Conservation (phyloP, 2,797 vertebrate genomes). For the Phrynocephalus guinanensis region DNA sequence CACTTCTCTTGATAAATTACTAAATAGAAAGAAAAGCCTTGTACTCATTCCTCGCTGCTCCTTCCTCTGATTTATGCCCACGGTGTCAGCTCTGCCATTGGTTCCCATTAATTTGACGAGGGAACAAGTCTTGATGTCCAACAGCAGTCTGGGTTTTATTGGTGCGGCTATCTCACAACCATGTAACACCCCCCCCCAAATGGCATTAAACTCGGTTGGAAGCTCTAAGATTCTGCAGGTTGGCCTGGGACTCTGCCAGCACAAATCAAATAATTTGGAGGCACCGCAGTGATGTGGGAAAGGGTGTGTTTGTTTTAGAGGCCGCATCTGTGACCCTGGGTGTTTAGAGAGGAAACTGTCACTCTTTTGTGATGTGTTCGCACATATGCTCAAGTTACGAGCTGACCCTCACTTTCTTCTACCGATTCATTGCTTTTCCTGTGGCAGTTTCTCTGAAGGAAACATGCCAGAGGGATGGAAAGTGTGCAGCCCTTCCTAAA, state of each 20-base stretch:
- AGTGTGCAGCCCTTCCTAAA: conserved; percentile 14
- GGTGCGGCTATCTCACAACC: conserved; percentile 4
- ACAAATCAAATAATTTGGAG: conserved; percentile 73
- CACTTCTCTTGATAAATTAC: conserved; percentile 91
- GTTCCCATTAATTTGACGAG: conserved; percentile 74
- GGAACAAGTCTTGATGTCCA: conserved; percentile 60
- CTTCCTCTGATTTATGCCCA: conserved; percentile 81
- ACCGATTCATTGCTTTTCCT: conserved; percentile 38
- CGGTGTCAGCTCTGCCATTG: conserved; percentile 60
- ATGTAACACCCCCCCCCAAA: conserved; percentile 31
- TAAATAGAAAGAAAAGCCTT: conserved; percentile 88
- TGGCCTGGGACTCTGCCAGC: conserved; percentile 60
- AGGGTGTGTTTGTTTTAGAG: conserved; percentile 26
- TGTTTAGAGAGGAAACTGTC: conserved; percentile 34
- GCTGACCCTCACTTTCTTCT: conserved; percentile 17
- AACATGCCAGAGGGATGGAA: not conserved
- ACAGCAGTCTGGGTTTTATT: conserved; percentile 51
- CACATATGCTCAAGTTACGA: conserved; percentile 28
- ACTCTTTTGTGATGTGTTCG: conserved; percentile 35
- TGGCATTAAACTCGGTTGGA: conserved; percentile 57
- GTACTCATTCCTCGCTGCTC: conserved; percentile 82
- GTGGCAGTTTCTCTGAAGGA: conserved; percentile 5
- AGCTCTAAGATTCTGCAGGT: conserved; percentile 67
- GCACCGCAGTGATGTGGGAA: not conserved
- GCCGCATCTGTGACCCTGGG: conserved; percentile 18